Base-by-base conservation (phyloP, 2,113 vertebrate genomes). In the Ivindomyrus marchei region DNA sequence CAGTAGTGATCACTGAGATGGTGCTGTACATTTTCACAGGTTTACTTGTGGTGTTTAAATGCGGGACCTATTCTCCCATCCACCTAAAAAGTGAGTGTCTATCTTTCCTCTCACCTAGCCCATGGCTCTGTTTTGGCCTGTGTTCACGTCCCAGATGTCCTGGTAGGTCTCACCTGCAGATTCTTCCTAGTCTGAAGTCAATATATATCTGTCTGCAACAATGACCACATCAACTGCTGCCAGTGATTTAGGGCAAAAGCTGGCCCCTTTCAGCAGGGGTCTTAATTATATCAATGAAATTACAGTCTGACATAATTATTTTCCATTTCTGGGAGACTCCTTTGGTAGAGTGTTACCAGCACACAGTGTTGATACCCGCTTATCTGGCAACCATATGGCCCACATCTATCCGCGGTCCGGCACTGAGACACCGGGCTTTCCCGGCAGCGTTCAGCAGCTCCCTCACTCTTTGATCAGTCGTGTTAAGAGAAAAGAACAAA, bases 401-500 rank as follows among this genome's bases (percentile, higher is more conserved):
- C 31, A 10, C 36, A 19, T 39, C 74, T 42, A 6, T 74, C 4
- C 4, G 6, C 4, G 27, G 31, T 77, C 36, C 36, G 1, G 36
- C 15, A 2, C 17, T 42, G 17, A 42, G 36, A 42, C 39, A 1
- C 15, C 0, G 36, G 4, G 19, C n/a, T 47, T 31, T 47, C n/a
- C 47, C 27, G 3, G 0, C 24, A 0, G 21, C 4, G 1, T 10
- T 50, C 66, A 24, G 45, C 49, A n/a, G 19, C 88, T 21, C 9
- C n/a, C 49, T 52, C 21, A 27, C 39, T 19, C 90, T 90, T 89
- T 91, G 91, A 87, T 92, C 91, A 92, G 89, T 80, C 89, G 89
- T 89, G 84, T 83, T 86, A 89, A 90, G 56, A 50, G 46, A 21
- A 50, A 88, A 93, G 92, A 88, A 91, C 90, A 89, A 90, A 90